Evolutionary conservation across 2,797 vertebrate genomes (phyloP).

Genomic region (Morelia viridis): DNA sequence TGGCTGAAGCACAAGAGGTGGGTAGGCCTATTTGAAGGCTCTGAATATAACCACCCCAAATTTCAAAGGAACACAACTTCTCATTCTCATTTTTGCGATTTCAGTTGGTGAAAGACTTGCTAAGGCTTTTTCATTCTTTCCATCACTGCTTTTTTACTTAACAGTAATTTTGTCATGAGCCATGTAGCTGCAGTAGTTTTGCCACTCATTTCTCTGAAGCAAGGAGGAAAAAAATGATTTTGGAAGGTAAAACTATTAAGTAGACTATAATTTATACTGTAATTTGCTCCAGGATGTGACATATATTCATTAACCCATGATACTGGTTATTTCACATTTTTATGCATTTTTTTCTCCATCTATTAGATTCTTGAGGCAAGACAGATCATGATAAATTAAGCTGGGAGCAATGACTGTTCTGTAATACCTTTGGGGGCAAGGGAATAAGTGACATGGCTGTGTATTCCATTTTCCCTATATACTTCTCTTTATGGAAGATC

Average conservation of each 20-base stretch:
- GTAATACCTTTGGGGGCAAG: neutral
- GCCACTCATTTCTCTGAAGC: neutral
- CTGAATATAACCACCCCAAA: neutral
- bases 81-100: neutral
- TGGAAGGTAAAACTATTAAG: neutral
- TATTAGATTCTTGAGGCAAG: neutral
- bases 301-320: neutral
- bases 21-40: neutral
- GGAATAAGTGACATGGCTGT: neutral
- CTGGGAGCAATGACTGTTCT: neutral
- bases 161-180: neutral
- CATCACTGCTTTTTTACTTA: neutral
- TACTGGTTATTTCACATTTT: neutral
- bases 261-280: neutral
- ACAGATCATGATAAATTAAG: neutral
- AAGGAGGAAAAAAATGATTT: neutral
- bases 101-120: neutral
- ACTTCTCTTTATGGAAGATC: neutral
- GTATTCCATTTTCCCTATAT: neutral
- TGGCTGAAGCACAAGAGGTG: neutral
- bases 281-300: neutral
- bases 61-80: no score
- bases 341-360: neutral
- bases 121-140: neutral
- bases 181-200: neutral